A percentile compares a stretch with the other conserved stretches of the same genome.
These are phyloP conservation scores for Coelogynopora nodosa DNA, from an alignment of 2,888 invertebrate species.

Conservation along the genomic window DNA sequence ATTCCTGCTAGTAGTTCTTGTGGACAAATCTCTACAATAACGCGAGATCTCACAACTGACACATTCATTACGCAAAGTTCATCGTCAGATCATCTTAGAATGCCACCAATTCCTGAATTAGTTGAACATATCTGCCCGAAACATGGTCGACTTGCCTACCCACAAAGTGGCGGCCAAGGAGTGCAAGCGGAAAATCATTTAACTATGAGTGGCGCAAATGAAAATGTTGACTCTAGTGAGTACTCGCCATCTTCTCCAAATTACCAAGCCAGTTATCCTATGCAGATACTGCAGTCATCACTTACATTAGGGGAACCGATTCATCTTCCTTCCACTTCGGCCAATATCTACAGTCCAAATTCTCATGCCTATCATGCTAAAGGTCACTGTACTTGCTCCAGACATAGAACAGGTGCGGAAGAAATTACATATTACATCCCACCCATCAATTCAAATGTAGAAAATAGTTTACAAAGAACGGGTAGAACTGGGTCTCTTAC, in stretches of 20 bases:
- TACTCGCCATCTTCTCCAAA: neutral
- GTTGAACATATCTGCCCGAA: slow-evolving; percentile 3
- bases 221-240: neutral
- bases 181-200: neutral
- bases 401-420: neutral
- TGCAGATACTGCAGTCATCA: neutral
- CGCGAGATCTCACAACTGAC: slow-evolving; percentile 27
- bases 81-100: neutral
- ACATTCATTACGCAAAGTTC: neutral
- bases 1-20: neutral
- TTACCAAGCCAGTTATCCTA: neutral
- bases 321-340: neutral
- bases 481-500: neutral
- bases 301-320: neutral
- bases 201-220: neutral
- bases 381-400: neutral
- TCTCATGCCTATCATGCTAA: neutral
- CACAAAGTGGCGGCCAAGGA: neutral
- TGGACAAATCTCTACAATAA: slow-evolving; percentile 15
- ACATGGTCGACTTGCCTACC: slow-evolving; percentile 16
- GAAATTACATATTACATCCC: neutral
- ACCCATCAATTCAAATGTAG: neutral
- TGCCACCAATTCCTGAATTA: slow-evolving; percentile 29
- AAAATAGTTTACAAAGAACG: neutral
- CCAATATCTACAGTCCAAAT: neutral